Conservation (phyloP, 2,797 vertebrate species). For the Galago senegalensis region DNA sequence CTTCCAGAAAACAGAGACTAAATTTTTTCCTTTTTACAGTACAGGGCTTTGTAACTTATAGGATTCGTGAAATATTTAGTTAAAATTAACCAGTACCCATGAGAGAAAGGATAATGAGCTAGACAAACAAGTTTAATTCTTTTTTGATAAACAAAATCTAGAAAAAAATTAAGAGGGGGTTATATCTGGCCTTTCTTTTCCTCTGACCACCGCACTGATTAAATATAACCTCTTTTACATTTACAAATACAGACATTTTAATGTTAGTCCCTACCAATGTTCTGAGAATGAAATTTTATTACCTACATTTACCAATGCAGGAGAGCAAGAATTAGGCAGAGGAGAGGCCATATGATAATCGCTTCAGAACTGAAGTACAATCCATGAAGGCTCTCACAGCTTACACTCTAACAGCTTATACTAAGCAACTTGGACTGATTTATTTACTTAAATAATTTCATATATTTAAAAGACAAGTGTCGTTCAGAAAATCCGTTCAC, state of each 20-base stretch:
- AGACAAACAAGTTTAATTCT: not conserved
- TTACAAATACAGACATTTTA: not conserved
- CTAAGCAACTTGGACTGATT: not conserved
- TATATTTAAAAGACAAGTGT: not conserved
- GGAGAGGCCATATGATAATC: not conserved
- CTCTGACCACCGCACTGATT: not conserved
- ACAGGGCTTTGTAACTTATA: not conserved
- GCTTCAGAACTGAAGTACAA: not conserved
- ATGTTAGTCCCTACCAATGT: not conserved
- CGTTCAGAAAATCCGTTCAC: constrained; percentile 4
- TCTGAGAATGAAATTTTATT: constrained; percentile 12
- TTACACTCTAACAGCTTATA: not conserved
- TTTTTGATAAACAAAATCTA: not conserved
- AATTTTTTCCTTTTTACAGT: not conserved
- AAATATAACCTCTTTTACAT: not conserved
- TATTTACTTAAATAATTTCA: constrained; percentile 16
- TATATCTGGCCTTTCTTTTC: not conserved
- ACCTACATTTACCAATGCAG: not conserved
- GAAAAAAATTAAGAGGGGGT: not conserved
- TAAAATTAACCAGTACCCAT: not conserved
- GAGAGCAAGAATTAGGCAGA: not conserved
- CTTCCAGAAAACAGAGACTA: constrained; percentile 15
- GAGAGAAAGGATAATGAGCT: not conserved
- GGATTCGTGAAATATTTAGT: not conserved
- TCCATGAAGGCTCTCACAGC: not conserved